Percentiles rank a stretch among this genome's conserved stretches.
These are phyloP conservation scores for Drosophila bipectinata DNA, from an alignment of 1,140 invertebrate genomes.

Conservation along the genomic window DNA sequence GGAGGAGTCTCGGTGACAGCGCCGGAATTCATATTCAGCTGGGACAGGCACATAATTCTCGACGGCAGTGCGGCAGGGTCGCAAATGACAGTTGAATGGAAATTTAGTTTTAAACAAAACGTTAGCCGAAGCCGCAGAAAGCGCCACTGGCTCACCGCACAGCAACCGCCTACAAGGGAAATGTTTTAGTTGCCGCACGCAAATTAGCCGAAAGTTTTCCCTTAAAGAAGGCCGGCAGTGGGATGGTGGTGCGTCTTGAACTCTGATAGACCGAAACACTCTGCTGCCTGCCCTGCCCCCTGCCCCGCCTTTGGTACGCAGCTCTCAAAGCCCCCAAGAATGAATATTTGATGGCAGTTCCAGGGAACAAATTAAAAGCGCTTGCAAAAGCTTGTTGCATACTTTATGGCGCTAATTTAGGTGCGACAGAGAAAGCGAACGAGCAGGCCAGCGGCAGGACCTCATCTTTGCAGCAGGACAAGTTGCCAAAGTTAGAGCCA, in stretches of 20 bases:
- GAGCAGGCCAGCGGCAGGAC: constrained; percentile 12
- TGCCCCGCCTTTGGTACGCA: neutral
- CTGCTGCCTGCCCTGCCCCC: neutral
- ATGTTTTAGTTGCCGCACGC: constrained; percentile 71
- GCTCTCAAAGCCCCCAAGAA: constrained; percentile 47
- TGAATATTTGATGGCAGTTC: constrained; percentile 74
- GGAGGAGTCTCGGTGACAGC: neutral
- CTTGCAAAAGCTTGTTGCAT: constrained; percentile 73
- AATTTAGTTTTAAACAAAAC: constrained; percentile 68
- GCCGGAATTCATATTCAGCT: constrained; percentile 54
- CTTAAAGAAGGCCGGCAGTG: neutral
- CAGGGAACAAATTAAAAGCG: constrained; percentile 73
- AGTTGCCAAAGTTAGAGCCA: constrained; percentile 56
- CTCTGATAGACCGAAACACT: constrained; percentile 31
- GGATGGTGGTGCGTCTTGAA: constrained; percentile 32
- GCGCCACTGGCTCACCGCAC: constrained; percentile 13
- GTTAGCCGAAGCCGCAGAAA: constrained; percentile 22
- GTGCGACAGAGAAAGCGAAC: constrained; percentile 22
- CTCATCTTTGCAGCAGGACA: constrained; percentile 30
- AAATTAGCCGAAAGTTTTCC: constrained; percentile 75
- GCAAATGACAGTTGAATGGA: constrained; percentile 77
- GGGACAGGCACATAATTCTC: constrained; percentile 26
- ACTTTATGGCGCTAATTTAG: constrained; percentile 80
- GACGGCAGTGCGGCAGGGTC: constrained; percentile 2
- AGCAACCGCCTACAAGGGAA: constrained; percentile 56